Percentiles rank a stretch among this genome's conserved stretches.
These are phyloP conservation scores for Diachasma alloeum DNA, from an alignment of 1,140 invertebrate species.

Conservation along the genomic window DNA sequence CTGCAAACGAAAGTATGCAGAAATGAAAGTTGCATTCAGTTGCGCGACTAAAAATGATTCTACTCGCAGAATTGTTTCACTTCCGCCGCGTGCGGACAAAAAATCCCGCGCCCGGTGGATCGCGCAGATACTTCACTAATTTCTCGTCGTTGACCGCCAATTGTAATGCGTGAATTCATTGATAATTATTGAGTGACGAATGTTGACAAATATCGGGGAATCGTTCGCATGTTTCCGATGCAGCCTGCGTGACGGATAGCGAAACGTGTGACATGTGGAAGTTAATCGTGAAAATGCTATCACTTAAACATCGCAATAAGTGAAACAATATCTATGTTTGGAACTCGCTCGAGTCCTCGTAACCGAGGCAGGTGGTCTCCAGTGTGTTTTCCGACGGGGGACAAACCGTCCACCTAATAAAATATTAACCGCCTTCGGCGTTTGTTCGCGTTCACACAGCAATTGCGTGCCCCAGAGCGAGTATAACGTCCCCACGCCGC, in stretches of 20 bases:
- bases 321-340: too few relatives aligned
- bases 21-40: background rate
- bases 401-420: background rate
- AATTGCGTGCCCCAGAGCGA: background rate
- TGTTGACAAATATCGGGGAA: too few relatives aligned
- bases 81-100: background rate
- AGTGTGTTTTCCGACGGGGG: background rate
- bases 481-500: background rate
- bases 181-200: too few relatives aligned
- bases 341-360: too few relatives aligned
- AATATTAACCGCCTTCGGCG: background rate
- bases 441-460: background rate
- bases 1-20: background rate
- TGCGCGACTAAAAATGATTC: background rate
- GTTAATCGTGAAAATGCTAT: too few relatives aligned
- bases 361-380: background rate
- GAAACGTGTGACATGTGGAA: too few relatives aligned
- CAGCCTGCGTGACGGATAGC: too few relatives aligned
- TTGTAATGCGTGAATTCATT: background rate
- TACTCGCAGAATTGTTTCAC: background rate
- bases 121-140: background rate
- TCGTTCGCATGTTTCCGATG: too few relatives aligned
- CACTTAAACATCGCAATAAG: too few relatives aligned
- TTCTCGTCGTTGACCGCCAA: background rate
- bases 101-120: background rate